A percentile compares a stretch with the other conserved stretches of the same genome.
These are phyloP conservation scores for Lithophane socia DNA, from an alignment of 2,888 invertebrate genomes.

Conservation along the genomic window DNA sequence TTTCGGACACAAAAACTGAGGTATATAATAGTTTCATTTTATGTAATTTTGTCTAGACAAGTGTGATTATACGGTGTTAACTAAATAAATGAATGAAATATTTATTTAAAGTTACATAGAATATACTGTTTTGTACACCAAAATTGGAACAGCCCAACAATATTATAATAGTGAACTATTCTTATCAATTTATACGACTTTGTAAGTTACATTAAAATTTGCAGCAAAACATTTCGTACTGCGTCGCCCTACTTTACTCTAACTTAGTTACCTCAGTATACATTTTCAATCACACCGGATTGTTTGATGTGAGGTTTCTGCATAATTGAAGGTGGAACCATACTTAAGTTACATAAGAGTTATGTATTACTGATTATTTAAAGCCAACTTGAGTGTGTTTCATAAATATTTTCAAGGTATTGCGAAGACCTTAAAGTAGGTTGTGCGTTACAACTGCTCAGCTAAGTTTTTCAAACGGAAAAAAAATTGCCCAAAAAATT, in stretches of 20 bases:
- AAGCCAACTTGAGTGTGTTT: neutral
- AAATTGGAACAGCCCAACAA: neutral
- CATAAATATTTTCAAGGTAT: conserved; percentile 5
- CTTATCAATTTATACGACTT: neutral
- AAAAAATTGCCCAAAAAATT: too few relatives aligned
- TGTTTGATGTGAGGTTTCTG: conserved; percentile 38
- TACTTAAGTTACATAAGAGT: neutral
- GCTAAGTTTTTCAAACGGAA: too few relatives aligned
- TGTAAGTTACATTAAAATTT: neutral
- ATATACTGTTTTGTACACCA: neutral
- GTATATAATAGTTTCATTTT: neutral
- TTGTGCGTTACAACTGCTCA: too few relatives aligned
- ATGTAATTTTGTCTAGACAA: neutral
- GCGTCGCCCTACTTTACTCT: neutral
- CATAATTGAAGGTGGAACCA: conserved; percentile 21
- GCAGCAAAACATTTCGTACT: conserved; percentile 14
- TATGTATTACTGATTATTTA: conserved; percentile 19
- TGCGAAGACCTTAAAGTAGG: neutral
- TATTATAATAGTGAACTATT: neutral
- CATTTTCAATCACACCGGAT: conserved; percentile 41
- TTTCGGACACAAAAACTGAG: neutral
- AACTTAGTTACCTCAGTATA: conserved; percentile 23
- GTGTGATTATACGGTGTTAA: neutral
- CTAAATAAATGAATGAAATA: neutral
- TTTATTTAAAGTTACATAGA: neutral